Base-by-base conservation (phyloP, 2,113 vertebrate species). In the Lampris megalopsis region DNA sequence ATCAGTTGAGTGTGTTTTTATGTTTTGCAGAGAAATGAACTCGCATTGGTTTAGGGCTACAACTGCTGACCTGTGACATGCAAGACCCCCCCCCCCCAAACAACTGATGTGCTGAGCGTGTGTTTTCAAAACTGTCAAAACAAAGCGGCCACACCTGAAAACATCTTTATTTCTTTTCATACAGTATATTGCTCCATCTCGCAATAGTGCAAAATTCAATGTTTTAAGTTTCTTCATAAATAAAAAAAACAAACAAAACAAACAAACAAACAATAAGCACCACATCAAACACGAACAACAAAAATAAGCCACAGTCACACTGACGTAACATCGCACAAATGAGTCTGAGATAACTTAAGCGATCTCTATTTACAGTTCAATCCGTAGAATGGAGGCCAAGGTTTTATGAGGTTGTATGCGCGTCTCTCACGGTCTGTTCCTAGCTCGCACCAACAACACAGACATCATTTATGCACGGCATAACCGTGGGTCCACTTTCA, bases 171-270 rank as follows among this genome's bases (percentile, higher is more conserved):
- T 93, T 84, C 5, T 95, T 95, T 95, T 92, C 92, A 87, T 92
- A 92, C 62, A 87, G 92, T 93, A 88, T 96, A 97, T 96, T 97
- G 96, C 95, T 97, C 92, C 91, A 10, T 89, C 91, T 91, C 73
- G 81, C 90, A 89, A 85, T 94, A 95, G 96, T 97, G 96, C 96
- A 97, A 97, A 95, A 91, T 94, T 87, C 81, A 63, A 81, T 53
- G 75, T 84, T 92, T 93, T 84, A 85, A 90, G 88, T 79, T 88
- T 89, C 69, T 68, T 93, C 86, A 92, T 92, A 93, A 95, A 95
- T 93, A 94, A 24, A 24, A 24, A 24, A 24, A 24, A 83, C 74
- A 71, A 85, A 93, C 90, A 92, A 90, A 92, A 92, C 86, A 94
- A 24, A 24, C 94, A 94, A 95, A 95, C 89, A 93, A 94, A 88